These are phyloP conservation scores for Urosaurus nigricauda DNA, from an alignment of 2,797 vertebrate genomes.

Conservation along the genomic window DNA sequence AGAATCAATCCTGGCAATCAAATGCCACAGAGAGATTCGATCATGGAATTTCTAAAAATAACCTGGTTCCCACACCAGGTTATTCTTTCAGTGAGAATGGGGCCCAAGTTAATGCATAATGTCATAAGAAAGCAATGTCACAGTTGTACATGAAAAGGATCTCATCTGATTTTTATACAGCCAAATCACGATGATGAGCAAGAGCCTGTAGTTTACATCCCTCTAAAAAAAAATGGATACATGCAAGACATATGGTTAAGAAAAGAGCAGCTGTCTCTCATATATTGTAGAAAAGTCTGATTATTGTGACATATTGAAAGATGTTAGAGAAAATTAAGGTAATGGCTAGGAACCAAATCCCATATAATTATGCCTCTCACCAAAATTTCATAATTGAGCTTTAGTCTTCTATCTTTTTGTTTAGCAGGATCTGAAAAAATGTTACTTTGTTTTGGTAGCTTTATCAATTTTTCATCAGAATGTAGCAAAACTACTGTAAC, in stretches of 20 bases:
- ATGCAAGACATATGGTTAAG: neutral
- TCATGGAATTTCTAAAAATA: too few relatives aligned
- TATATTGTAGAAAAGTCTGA: too few relatives aligned
- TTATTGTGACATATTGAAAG: neutral
- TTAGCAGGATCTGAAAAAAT: neutral
- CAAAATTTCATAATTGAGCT: neutral
- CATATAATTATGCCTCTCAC: neutral
- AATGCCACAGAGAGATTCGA: too few relatives aligned
- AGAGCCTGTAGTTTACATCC: slow-evolving; percentile 28
- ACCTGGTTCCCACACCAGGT: too few relatives aligned
- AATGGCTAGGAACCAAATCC: neutral
- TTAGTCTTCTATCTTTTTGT: neutral
- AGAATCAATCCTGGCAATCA: too few relatives aligned
- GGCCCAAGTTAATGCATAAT: too few relatives aligned
- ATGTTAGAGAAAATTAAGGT: neutral
- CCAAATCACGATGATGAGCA: slow-evolving; percentile 28
- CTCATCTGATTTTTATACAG: neutral
- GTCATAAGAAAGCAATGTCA: slow-evolving; percentile 27
- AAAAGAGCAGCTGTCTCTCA: too few relatives aligned
- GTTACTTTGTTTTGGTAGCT: neutral
- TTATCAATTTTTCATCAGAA: neutral
- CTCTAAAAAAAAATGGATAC: neutral
- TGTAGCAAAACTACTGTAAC: neutral
- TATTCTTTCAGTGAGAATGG: too few relatives aligned
- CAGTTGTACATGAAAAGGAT: slow-evolving; percentile 15